These are phyloP conservation scores for Trematomus loennbergii DNA, from an alignment of 2,113 vertebrate genomes.

Conservation along the genomic window DNA sequence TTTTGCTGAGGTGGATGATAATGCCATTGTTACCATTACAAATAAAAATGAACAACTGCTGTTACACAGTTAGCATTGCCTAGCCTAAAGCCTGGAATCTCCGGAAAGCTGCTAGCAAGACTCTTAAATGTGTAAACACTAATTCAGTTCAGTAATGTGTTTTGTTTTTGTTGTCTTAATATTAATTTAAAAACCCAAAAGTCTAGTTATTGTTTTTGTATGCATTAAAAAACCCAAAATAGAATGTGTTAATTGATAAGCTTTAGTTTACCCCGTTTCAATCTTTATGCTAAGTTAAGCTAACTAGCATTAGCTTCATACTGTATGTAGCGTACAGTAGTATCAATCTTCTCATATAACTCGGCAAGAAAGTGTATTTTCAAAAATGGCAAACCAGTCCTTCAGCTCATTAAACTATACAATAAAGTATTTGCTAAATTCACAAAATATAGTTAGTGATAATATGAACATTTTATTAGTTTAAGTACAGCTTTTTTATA, in stretches of 20 bases:
- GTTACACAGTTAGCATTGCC: not conserved
- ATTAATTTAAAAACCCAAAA: too few relatives aligned
- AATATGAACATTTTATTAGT: too few relatives aligned
- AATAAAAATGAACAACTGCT: not conserved
- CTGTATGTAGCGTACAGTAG: not conserved
- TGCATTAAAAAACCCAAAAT: not conserved
- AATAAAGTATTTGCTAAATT: not conserved
- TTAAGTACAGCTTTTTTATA: not conserved
- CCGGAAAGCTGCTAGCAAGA: not conserved
- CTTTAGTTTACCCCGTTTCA: not conserved
- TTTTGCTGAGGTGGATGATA: not conserved
- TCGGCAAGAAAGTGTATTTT: not conserved
- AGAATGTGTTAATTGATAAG: not conserved
- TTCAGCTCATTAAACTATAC: not conserved
- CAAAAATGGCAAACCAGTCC: not conserved
- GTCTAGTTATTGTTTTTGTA: too few relatives aligned
- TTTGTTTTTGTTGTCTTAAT: not conserved
- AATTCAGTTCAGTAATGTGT: not conserved
- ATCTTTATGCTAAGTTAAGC: slow-evolving; percentile 9
- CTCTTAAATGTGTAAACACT: not conserved
- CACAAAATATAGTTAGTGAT: not conserved
- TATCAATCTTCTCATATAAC: not conserved
- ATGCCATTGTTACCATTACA: not conserved
- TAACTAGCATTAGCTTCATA: not conserved
- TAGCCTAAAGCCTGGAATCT: not conserved